Evolutionary conservation across 2,888 invertebrate genomes (phyloP), one percentile per base, ranked within the genome.

Genomic region (Dioctria rufipes): DNA sequence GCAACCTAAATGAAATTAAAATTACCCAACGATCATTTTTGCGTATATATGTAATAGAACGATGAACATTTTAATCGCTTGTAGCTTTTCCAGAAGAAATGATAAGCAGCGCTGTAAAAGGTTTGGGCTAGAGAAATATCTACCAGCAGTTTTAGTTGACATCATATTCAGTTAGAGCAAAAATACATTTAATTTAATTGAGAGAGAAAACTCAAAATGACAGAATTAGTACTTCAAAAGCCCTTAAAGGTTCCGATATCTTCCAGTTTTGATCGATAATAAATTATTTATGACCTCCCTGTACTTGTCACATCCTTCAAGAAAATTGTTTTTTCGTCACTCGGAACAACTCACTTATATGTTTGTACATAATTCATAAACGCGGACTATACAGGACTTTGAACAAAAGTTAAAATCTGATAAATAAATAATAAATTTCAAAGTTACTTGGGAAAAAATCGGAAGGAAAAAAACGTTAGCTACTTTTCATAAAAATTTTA

Each of bases 311-410:
- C 58, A 75, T 75, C 75, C 61, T 60, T 75, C 75, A 61, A 75
- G 58, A 25, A 75, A 75, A 75, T 75, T 75, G 75, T 61, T 60
- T 75, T 58, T 60, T 75, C 75, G 75, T 75, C 75, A 75, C 75
- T 61, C 61, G 61, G 60, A 43, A 75, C 75, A 75, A 75, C 75
- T 75, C 75, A 75, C 75, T 75, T 11, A 60, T 8, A 13, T 37
- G 40, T 11, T 65, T 65, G 58, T 75, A 75, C 75, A 75, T 75
- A 75, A 75, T 75, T 75, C 75, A 75, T 75, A 75, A 43, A 75
- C 43, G 60, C 13, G 61, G 46, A 37, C 65, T 43, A 51, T 60
- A 49, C 60, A 58, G 37, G 25, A 60, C 3, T 60, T 58, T 65
- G 75, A 60, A 75, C 61, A 60, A 75, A 75, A 43, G 75, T 42